Base-by-base conservation (phyloP, 2,113 vertebrate genomes). In the Microcebus ravelobensis region DNA sequence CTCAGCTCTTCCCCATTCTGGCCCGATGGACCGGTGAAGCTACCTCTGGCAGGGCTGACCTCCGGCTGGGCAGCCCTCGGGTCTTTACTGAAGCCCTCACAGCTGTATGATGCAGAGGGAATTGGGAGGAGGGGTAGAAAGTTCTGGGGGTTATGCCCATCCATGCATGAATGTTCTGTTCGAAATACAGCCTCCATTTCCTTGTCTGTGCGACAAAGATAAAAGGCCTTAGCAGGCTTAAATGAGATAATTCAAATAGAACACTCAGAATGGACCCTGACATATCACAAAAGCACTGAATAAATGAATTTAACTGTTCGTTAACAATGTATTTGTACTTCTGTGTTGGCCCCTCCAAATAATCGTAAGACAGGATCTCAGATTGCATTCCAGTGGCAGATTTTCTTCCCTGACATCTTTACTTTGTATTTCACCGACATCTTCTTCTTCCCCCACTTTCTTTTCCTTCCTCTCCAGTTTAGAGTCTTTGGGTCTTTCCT, bases 391-490 rank as follows among this genome's bases (percentile, higher is more conserved):
- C 1, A 17, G n/a, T 59, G 42, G 11, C 27, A 11, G 61, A 23
- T 27, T 18, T 13, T 5, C 20, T 55, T 12, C 34, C 7, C 2
- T 25, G 6, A 4, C 31, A 10, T n/a, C 80, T 87, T 31, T 10
- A 8, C 39, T n/a, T 2, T 0, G 8, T 10, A 2, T 17, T 67
- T 50, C 50, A 34, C 50, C 50, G 5, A 0, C 6, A 1, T 65
- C 36, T 71, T 63, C 70, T 18, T 79, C 34, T 29, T 23, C 25
- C 52, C 21, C 15, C 15, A 3, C 25, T 82, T 71, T 42, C 15
- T 18, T 36, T 52, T 2, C 12, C 70, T 13, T 67, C 36, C 11
- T 84, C 31, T n/a, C 87, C 59, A 31, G 10, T 45, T 84, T 29
- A 52, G 73, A 39, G 21, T 1, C 31, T 67, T 39, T 59, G 5